Base-by-base conservation (phyloP, 1,140 invertebrate genomes). In the Probaryconus sp. region DNA sequence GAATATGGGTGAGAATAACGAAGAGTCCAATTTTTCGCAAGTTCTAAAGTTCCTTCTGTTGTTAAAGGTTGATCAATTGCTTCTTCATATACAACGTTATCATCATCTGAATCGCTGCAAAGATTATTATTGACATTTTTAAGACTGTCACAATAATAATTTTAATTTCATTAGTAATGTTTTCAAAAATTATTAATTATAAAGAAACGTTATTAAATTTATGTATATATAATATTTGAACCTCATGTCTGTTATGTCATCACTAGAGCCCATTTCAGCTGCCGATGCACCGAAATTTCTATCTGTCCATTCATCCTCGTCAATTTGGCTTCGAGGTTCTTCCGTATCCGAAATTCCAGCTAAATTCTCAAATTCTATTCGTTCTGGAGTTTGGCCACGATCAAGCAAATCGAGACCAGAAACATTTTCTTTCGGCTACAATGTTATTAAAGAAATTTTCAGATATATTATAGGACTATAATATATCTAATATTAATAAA, bases 251-350 rank as follows among this genome's bases (percentile, higher is more conserved):
- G 92, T 93, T 53, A 93, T 91, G 51, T 94, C 94, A 74, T 94
- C 92, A 14, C 92, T 92, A 1, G 93, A 94, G 0, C 90, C 90
- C 78, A 91, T 88, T 84, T 92, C 92, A 28, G 91, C 92, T 28
- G 91, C 89, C 5, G 92, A 93, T 40, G 93, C 92, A 69, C 95
- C 92, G 84, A 96, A 96, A 88, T 97, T 97, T 50, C 94, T 90
- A 76, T 96, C 95, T 0, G 95, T 97, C 95, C 94, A 97, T 85
- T 97, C 95, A 79, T 97, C 95, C 83, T 97, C 95, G 80, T 97
- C 95, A 83, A 96, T 95, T 86, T 95, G 94, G 76, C 92, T 91
- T 7, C 93, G 90, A 1, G 91, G 89, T 76, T 94, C 93, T 56
- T 94, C 93, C 38, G 92, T 89, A 71, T 92, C 89, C n/a, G 92